phyloP scores from a whole-genome alignment of 2,797 vertebrate species.

The Ceryle rudis region DNA sequence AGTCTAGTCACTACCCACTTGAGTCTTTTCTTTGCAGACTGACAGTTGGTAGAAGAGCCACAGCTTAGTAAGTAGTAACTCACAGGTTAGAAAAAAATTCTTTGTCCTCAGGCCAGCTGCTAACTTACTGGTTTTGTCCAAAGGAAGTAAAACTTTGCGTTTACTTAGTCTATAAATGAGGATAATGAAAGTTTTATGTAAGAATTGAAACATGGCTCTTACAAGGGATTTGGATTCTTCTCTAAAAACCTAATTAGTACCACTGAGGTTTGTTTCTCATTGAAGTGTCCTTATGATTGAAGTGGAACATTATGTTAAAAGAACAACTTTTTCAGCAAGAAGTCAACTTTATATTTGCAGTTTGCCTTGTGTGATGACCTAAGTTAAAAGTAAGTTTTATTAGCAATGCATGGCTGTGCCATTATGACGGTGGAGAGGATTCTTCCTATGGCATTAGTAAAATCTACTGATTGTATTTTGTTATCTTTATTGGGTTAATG shows the following conservation, averaged over 20 bases:
- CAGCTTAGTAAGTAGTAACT: background rate
- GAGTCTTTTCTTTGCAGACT: background rate
- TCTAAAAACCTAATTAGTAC: background rate
- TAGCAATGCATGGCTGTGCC: background rate
- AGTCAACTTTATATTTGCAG: background rate
- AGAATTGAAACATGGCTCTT: background rate
- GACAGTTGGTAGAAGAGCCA: background rate
- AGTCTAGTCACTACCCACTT: background rate
- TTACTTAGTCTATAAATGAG: background rate
- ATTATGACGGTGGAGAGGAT: background rate
- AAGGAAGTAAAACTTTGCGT: background rate
- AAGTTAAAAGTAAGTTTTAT: conserved; percentile 4
- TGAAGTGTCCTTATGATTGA: background rate
- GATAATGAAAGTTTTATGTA: background rate
- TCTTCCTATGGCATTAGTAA: background rate
- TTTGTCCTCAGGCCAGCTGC: background rate
- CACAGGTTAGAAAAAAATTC: background rate
- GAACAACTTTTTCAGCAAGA: background rate
- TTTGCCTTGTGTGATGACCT: background rate
- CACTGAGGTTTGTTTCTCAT: background rate
- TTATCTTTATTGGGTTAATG: background rate
- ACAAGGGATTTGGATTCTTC: background rate
- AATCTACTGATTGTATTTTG: background rate
- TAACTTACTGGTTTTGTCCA: background rate
- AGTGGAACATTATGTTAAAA: background rate